Evolutionary conservation across 2,888 invertebrate species (phyloP), one percentile per base, ranked within the genome.

Genomic region (Xylocampa areola): DNA sequence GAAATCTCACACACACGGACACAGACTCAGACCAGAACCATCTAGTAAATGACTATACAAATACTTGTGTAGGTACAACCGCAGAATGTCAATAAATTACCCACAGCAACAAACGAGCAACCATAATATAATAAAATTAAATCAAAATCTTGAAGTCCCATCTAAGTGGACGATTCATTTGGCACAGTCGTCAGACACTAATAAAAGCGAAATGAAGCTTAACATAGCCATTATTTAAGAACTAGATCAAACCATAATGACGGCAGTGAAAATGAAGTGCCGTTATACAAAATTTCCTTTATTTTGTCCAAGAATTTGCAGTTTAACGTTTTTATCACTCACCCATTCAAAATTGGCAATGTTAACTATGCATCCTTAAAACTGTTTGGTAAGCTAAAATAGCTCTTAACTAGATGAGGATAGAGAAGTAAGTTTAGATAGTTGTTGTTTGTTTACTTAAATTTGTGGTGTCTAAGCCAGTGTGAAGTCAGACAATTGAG

Each of bases 401-500:
- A 19, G 19, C 10, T 29, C 41, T 47, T 68, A 41, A 14, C 5
- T 0, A 0, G 7, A 7, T 25, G 4, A 0, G 0, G 0, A 14
- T 37, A 47, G 30, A 21, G 45, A 10, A 11, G 21, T 0, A 1
- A 2, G 1, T 29, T 25, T 3, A 11, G 6, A 14, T 17, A 2
- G 1, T 7, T 25, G 21, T 7, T 13, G 1, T 17, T 14, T n/a
- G 1, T 17, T 14, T n/a, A 14, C 17, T 21, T 35, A 30, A 21
- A 25, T 40, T 47, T 41, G 36, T 40, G 8, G 23, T 30, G 37
- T 59, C 29, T 55, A 59, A 66, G 11, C 53, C 52, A 76, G 65
- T 72, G 74, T 74, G 71, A 76, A 70, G 55, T 39, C 58, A 58
- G 51, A 73, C 60, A 73, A 76, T 78, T 40, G 66, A 63, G 53